Base-by-base conservation (phyloP, 2,797 vertebrate genomes). In the Monodelphis domestica region DNA sequence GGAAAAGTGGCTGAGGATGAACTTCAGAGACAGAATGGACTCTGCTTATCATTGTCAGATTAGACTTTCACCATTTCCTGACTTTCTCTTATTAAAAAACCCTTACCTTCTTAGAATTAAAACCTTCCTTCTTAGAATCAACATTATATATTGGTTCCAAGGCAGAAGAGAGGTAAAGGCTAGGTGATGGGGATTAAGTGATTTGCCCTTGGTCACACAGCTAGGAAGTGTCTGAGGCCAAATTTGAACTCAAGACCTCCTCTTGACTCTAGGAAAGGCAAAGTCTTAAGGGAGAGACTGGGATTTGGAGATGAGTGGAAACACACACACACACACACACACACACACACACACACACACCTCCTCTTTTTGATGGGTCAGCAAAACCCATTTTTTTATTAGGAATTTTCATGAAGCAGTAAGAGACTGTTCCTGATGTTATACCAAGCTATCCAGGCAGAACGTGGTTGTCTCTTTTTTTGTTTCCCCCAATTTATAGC, bases 301-400 rank as follows among this genome's bases (percentile, higher is more conserved):
- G 3, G 53, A 28, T 7, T 63, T 89, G 63, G 28, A 21, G 29
- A 14, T 53, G 28, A 28, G 33, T 51, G 21, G 50, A 92, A 93
- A 29, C 26, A 54, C 33, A 53, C 9, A 30, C 33, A 1, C n/a
- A 51, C 24, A 21, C 0, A 3, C 55, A 1, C n/a, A 51, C 24
- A 21, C 0, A 3, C 55, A 29, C 26, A 54, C 33, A 53, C 9
- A 30, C 33, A 1, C n/a, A 51, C 24, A 21, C 0, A 3, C 55
- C 0, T 2, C 24, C 17, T 50, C 53, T 53, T 91, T 88, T 84
- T 87, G 56, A 88, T 52, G 11, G 1, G 14, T 54, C 54, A 92
- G 24, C 12, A 63, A 94, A 70, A 59, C 38, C n/a, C 21, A 1
- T 53, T 30, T 59, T 91, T 63, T 96, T 57, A 87, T 93, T 89